Conservation (phyloP, 2,797 vertebrate genomes). For the Vultur gryphus region DNA sequence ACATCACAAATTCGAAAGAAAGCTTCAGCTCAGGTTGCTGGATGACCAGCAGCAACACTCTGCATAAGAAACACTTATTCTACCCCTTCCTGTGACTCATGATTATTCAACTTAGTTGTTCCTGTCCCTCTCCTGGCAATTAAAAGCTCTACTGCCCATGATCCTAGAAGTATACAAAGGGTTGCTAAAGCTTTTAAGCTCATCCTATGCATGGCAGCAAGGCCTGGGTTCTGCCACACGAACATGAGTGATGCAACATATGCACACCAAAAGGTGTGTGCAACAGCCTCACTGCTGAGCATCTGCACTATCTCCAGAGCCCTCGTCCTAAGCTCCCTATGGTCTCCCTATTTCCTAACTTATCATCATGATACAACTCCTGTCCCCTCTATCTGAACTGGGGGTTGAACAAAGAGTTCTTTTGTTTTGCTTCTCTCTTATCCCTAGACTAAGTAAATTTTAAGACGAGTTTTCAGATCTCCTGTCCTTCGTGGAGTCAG, state of each 20-base stretch:
- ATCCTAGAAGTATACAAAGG: background rate
- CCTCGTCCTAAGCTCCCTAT: accelerated
- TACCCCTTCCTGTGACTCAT: background rate
- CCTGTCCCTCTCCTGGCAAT: background rate
- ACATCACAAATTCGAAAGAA: background rate
- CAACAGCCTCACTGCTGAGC: background rate
- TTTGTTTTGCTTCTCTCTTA: background rate
- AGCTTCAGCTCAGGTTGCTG: background rate
- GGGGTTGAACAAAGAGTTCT: background rate
- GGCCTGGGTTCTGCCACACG: background rate
- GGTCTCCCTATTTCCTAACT: background rate
- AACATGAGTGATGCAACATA: background rate
- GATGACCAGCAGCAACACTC: background rate
- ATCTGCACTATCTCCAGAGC: background rate
- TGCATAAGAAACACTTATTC: background rate
- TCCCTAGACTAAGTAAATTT: background rate
- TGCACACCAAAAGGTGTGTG: background rate
- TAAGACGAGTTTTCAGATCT: background rate
- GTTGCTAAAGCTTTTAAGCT: background rate
- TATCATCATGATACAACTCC: background rate
- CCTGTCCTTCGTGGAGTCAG: background rate
- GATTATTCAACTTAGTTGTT: background rate
- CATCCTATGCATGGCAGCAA: background rate
- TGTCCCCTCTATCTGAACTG: background rate
- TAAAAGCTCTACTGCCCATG: background rate